Evolutionary conservation across 2,797 vertebrate species (phyloP).

Genomic region (Enteromius trimaculatus): DNA sequence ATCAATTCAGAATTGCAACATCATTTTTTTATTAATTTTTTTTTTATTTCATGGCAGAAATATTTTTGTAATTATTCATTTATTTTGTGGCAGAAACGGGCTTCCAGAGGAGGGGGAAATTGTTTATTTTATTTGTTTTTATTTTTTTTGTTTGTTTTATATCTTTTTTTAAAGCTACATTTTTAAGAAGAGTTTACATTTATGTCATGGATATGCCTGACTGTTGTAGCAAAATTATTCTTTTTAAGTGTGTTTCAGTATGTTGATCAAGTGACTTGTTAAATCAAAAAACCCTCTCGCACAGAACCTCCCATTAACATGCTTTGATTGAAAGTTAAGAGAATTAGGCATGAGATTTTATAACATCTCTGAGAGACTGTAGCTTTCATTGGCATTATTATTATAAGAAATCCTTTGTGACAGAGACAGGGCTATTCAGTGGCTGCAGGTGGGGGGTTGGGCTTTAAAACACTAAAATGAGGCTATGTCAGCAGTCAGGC

Average conservation of each 20-base stretch:
- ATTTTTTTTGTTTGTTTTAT: background rate
- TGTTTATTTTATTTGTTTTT: background rate
- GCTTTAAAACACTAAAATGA: slow-evolving; percentile 65
- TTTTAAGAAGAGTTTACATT: slow-evolving; percentile 79
- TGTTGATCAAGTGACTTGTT: slow-evolving; percentile 74
- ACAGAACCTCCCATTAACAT: slow-evolving; percentile 82
- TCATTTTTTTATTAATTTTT: too few relatives aligned
- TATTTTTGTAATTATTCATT: too few relatives aligned
- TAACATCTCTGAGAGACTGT: slow-evolving; percentile 6
- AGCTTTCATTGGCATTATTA: slow-evolving; percentile 65
- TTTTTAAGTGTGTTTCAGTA: slow-evolving; percentile 71
- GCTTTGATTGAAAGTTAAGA: slow-evolving; percentile 33
- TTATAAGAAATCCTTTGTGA: slow-evolving; percentile 58
- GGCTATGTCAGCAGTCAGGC: slow-evolving; percentile 30
- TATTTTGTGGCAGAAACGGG: background rate
- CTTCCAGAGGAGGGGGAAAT: slow-evolving; percentile 25
- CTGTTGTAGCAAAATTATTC: slow-evolving; percentile 79
- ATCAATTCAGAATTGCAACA: background rate
- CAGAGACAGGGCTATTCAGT: slow-evolving; percentile 14
- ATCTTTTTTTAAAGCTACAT: slow-evolving; percentile 49
- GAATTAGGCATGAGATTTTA: slow-evolving; percentile 67
- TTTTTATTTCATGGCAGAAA: too few relatives aligned
- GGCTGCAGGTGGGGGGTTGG: slow-evolving; percentile 5
- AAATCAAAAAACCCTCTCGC: slow-evolving; percentile 79
- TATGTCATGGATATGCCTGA: slow-evolving; percentile 78